Evolutionary conservation across 2,113 vertebrate genomes (phyloP).

Genomic region (Urocitellus parryii): DNA sequence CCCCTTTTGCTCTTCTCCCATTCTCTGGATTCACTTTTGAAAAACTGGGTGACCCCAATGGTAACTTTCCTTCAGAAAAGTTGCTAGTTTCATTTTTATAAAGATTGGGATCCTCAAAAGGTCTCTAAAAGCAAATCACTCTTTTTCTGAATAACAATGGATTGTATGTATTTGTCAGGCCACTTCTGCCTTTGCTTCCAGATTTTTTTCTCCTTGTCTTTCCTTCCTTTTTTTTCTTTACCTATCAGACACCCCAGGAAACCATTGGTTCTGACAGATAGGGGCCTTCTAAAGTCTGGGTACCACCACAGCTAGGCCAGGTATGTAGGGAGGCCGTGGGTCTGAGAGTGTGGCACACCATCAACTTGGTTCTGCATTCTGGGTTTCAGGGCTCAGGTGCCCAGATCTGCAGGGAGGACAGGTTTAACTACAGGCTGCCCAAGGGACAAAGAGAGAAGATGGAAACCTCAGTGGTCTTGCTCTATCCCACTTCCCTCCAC

Average conservation of each 20-base stretch:
- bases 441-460: neutral
- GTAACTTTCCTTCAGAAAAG: neutral
- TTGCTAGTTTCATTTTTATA: constrained; percentile 46
- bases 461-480: neutral
- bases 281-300: neutral
- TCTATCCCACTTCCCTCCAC: neutral
- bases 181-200: constrained; percentile 2
- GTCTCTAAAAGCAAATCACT: neutral
- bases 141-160: neutral
- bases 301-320: neutral
- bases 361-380: neutral
- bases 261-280: neutral
- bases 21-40: constrained; percentile 24
- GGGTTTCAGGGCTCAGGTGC: neutral
- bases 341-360: neutral
- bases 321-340: neutral
- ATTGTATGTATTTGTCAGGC: neutral
- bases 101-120: neutral
- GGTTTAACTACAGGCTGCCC: neutral
- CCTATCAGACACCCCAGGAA: neutral
- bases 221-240: neutral
- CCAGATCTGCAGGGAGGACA: neutral
- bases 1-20: neutral
- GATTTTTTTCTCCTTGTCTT: neutral
- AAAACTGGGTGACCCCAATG: neutral